Base-by-base conservation (phyloP, 2,113 vertebrate species). In the Urocolius indicus region DNA sequence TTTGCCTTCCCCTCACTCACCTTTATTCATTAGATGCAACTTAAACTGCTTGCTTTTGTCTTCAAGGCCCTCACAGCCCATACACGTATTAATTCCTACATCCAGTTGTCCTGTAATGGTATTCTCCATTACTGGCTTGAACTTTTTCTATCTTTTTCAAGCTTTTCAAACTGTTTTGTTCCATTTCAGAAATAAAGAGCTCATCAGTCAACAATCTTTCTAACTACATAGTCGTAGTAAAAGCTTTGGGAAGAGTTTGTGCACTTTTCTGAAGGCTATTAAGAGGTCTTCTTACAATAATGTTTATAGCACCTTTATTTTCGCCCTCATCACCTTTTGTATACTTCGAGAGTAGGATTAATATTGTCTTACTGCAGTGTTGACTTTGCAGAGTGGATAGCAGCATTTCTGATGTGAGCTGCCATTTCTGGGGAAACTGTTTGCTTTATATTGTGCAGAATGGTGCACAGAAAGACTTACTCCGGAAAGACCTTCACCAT, bases 31-130 rank as follows among this genome's bases (percentile, higher is more conserved):
- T 58, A 81, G 34, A 43, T 65, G 57, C 81, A 84, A 81, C 24
- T 84, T 87, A 80, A 58, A 74, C 62, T 89, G 34, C 36, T 77
- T 76, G 30, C 48, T 75, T 89, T 95, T 95, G 66, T 91, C 63
- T 83, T 83, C 23, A 67, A 21, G 43, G 54, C 54, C 11, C 11
- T 84, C 48, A 5, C 26, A 36, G 32, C 23, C 59, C 78, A 11
- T 85, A 27, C 29, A 4, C 67, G 13, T 46, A 43, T 77, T 43
- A 67, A 73, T 17, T 62, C 8, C 27, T 51, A 51, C 9, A 49
- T 73, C 41, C 17, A 46, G 6, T 72, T 85, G 46, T 30, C 51
- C 41, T 66, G 43, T 85, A 69, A 66, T 82, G 67, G 21, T 68
- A 0, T 69, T 91, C 41, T 95, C 54, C 2, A 0, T 83, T 83